Percentiles rank a stretch among this genome's conserved stretches.
phyloP scores from a whole-genome alignment of 2,888 invertebrate species.

The Epinotia brunnichana region DNA sequence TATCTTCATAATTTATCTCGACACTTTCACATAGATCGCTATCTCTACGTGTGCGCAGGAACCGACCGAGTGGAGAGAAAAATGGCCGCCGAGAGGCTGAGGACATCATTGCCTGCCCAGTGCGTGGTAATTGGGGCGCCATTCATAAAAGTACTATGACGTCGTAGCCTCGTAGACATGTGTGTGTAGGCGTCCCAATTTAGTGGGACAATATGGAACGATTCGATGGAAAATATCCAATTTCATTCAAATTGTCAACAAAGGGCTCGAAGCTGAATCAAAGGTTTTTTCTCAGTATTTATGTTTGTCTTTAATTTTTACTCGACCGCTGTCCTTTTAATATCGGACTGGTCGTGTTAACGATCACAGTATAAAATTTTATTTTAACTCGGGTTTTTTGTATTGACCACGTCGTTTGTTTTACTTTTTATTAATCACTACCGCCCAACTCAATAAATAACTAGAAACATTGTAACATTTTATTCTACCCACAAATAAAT shows the following conservation, averaged over 20 bases:
- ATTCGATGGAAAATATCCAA: conserved; percentile 74
- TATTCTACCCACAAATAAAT: conserved; percentile 13
- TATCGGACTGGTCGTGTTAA: conserved; percentile 79
- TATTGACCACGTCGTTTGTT: conserved; percentile 76
- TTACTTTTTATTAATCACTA: conserved; percentile 76
- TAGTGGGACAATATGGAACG: conserved; percentile 67
- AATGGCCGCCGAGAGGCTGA: conserved; percentile 20
- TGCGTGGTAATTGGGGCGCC: conserved; percentile 49
- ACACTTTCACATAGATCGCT: conserved; percentile 42
- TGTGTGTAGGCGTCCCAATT: conserved; percentile 57
- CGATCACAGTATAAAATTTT: conserved; percentile 82
- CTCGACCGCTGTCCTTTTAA: conserved; percentile 79
- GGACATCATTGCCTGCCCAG: conserved; percentile 33
- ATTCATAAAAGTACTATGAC: conserved; percentile 73
- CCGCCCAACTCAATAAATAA: conserved; percentile 52
- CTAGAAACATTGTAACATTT: conserved; percentile 45
- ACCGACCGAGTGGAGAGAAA: conserved; percentile 21
- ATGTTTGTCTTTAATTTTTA: conserved; percentile 83
- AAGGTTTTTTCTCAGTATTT: conserved; percentile 76
- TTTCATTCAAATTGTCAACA: conserved; percentile 77
- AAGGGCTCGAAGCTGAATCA: conserved; percentile 68
- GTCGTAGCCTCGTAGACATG: conserved; percentile 50
- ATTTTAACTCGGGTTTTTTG: conserved; percentile 76
- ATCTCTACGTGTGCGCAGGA: conserved; percentile 32
- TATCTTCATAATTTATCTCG: conserved; percentile 56